A percentile compares a stretch with the other conserved stretches of the same genome.
phyloP scores from a whole-genome alignment of 2,797 vertebrate species.

The Graptemys geographica region DNA sequence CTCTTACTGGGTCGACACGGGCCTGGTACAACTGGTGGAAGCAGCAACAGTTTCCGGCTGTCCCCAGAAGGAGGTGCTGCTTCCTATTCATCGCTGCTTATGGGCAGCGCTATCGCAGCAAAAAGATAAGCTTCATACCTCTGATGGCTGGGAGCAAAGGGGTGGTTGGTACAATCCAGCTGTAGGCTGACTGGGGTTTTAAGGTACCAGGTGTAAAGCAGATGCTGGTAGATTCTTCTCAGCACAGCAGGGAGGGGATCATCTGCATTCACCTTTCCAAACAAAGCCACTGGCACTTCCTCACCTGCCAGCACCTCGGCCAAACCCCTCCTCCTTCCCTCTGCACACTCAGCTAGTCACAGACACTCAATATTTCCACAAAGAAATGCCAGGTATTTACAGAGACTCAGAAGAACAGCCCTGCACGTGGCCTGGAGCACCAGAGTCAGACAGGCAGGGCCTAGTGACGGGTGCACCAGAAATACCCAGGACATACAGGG shows the following conservation, averaged over 20 bases:
- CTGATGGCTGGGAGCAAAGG: not conserved
- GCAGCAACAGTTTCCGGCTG: not conserved
- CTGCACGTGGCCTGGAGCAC: not conserved
- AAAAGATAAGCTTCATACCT: not conserved
- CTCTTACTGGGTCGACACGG: not conserved
- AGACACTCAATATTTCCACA: not conserved
- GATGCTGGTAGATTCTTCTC: not conserved
- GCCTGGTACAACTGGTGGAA: not conserved
- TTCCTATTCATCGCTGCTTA: not conserved
- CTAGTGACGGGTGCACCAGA: not conserved
- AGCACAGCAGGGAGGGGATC: accelerated
- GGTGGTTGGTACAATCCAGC: not conserved
- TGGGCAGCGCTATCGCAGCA: not conserved
- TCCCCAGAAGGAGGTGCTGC: not conserved
- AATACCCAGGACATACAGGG: not conserved
- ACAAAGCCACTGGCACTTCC: not conserved
- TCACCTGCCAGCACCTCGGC: accelerated
- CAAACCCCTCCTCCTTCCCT: not conserved
- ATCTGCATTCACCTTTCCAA: not conserved
- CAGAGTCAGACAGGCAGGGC: not conserved
- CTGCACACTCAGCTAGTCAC: not conserved
- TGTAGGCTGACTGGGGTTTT: not conserved
- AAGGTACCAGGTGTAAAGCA: not conserved
- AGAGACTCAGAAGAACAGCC: not conserved
- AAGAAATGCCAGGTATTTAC: not conserved